These are phyloP conservation scores for Echeneis naucrates DNA, from an alignment of 2,797 vertebrate genomes.

Conservation along the genomic window DNA sequence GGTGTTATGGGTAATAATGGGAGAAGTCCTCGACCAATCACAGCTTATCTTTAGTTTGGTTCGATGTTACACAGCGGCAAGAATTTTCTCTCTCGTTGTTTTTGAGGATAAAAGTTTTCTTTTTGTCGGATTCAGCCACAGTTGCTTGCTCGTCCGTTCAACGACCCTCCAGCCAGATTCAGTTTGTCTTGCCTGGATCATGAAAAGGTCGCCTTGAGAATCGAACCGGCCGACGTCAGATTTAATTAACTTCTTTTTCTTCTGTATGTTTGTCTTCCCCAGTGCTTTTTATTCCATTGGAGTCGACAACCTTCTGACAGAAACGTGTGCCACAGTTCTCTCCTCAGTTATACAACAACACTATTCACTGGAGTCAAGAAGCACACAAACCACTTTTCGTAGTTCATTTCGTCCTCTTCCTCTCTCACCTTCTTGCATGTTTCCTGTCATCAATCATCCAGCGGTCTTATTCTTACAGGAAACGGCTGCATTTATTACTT, in stretches of 20 bases:
- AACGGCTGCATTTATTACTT: constrained; percentile 15
- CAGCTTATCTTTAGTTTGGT: not conserved
- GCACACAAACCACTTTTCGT: no score
- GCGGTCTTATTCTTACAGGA: constrained; percentile 25
- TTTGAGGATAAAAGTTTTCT: not conserved
- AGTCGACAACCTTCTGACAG: constrained; percentile 7
- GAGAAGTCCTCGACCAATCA: not conserved
- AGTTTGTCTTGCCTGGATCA: not conserved
- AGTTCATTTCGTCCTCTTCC: not conserved
- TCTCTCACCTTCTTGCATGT: not conserved
- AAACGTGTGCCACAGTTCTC: not conserved
- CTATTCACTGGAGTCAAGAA: constrained; percentile 13
- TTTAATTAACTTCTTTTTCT: not conserved
- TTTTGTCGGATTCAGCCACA: no score
- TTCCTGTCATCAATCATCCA: constrained; percentile 43
- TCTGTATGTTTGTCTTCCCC: not conserved
- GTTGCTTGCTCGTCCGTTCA: no score
- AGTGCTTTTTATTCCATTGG: constrained; percentile 7
- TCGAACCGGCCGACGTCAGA: no score
- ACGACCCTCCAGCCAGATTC: not conserved
- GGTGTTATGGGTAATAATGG: constrained; percentile 23
- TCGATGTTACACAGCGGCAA: not conserved
- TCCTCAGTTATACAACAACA: constrained; percentile 1
- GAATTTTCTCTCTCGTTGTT: not conserved
- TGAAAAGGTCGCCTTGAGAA: not conserved